Percentiles rank a stretch among this genome's conserved stretches.
These are phyloP conservation scores for Eutolmus rufibarbis DNA, from an alignment of 2,888 invertebrate genomes.

Conservation along the genomic window DNA sequence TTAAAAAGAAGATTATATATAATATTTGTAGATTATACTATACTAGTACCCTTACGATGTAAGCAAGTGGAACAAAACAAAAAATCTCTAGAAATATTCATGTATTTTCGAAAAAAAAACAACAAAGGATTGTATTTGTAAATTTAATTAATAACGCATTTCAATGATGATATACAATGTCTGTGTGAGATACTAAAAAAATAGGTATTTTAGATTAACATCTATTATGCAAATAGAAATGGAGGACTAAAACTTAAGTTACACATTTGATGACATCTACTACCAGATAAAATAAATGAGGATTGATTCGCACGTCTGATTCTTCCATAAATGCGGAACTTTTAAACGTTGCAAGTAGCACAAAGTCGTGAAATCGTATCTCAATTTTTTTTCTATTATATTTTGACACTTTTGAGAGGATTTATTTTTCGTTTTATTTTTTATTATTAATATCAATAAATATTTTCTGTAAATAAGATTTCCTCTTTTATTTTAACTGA, in stretches of 20 bases:
- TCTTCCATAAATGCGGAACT: neutral
- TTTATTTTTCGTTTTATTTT: slow-evolving; percentile 17
- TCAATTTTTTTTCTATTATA: neutral
- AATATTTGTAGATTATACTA: neutral
- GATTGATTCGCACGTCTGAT: neutral
- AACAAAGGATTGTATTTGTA: neutral
- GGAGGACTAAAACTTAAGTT: neutral
- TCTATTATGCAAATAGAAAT: neutral
- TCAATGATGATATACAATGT: neutral
- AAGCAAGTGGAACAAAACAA: neutral
- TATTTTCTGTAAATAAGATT: neutral
- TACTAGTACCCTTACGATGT: neutral
- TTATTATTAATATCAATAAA: slow-evolving; percentile 16
- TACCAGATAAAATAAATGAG: neutral
- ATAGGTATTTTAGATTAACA: neutral
- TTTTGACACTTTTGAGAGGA: slow-evolving; percentile 11
- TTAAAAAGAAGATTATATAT: neutral
- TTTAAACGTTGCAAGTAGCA: neutral
- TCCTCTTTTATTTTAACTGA: neutral
- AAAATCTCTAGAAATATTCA: neutral
- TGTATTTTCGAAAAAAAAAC: neutral
- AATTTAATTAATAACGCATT: neutral
- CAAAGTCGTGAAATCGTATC: neutral
- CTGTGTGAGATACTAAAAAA: neutral
- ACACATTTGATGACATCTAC: neutral